A percentile compares a stretch with the other conserved stretches of the same genome.
phyloP scores from a whole-genome alignment of 1,140 invertebrate genomes.

The Hyposmocoma kahamanoa region DNA sequence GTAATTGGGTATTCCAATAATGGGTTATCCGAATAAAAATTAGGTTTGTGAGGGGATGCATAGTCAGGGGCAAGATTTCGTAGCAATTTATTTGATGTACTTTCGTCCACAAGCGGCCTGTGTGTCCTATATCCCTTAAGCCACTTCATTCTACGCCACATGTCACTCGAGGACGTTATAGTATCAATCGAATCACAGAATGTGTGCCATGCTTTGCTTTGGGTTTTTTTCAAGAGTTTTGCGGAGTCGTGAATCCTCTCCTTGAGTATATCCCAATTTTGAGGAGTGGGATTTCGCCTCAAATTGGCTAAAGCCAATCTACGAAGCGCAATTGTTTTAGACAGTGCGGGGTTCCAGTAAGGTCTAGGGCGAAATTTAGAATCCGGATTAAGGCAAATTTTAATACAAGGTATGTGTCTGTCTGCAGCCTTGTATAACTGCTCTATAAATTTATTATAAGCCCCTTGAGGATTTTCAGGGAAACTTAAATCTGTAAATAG shows the following conservation, averaged over 20 bases:
- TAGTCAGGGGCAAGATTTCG: constrained; percentile 18
- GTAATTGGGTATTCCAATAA: constrained; percentile 11
- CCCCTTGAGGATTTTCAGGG: background rate
- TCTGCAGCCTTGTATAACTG: background rate
- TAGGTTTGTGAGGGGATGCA: constrained; percentile 10
- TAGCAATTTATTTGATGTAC: constrained; percentile 10
- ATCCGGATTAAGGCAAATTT: background rate
- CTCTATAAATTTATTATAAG: background rate
- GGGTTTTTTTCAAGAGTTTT: background rate
- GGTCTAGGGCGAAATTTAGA: background rate
- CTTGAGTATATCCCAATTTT: background rate
- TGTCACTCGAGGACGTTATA: background rate
- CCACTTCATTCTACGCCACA: constrained; percentile 4
- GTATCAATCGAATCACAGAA: background rate
- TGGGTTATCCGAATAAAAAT: constrained; percentile 6
- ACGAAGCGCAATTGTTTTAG: background rate
- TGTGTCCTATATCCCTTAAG: background rate
- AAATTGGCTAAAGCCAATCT: background rate
- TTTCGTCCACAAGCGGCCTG: background rate
- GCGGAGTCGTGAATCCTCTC: background rate
- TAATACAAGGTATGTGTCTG: background rate
- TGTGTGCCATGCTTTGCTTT: background rate
- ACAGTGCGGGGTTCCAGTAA: background rate
- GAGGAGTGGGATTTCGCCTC: background rate
- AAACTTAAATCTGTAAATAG: background rate